phyloP scores from a whole-genome alignment of 2,888 invertebrate species.

The Melinaea menophilus region DNA sequence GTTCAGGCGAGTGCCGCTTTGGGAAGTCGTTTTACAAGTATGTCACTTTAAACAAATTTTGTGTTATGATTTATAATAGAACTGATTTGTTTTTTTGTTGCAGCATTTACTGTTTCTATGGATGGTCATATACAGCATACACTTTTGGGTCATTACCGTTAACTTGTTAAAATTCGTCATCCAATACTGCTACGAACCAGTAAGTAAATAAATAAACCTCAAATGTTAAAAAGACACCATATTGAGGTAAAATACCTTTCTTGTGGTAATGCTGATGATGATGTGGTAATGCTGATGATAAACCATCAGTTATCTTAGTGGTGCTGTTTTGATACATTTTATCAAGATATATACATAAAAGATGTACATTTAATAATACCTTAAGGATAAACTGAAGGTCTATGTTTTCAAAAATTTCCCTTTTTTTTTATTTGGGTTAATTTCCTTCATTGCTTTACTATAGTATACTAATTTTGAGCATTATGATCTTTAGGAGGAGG shows the following conservation, averaged over 20 bases:
- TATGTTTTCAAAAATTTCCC: no score
- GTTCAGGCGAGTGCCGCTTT: slow-evolving; percentile 62
- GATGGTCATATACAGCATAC: slow-evolving; percentile 70
- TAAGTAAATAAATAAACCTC: slow-evolving; percentile 34
- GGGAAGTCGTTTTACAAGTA: slow-evolving; percentile 67
- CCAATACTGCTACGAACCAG: slow-evolving; percentile 55
- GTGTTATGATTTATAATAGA: not conserved
- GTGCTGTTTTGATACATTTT: no score
- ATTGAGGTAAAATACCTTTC: not conserved
- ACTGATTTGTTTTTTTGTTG: slow-evolving; percentile 23
- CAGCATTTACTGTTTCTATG: slow-evolving; percentile 67
- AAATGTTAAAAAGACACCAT: no score
- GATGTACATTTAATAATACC: no score
- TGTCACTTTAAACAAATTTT: not conserved
- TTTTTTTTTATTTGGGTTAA: not conserved
- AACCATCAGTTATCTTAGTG: no score
- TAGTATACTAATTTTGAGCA: not conserved
- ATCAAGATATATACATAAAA: no score
- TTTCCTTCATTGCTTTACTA: not conserved
- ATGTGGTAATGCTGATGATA: no score
- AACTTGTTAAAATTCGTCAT: slow-evolving; percentile 51
- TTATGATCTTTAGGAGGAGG: slow-evolving; percentile 35
- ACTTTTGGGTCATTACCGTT: slow-evolving; percentile 63
- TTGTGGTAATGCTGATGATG: no score
- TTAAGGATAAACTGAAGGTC: no score